Evolutionary conservation across 2,888 invertebrate genomes (phyloP).

Genomic region (Diarsia dahlii): DNA sequence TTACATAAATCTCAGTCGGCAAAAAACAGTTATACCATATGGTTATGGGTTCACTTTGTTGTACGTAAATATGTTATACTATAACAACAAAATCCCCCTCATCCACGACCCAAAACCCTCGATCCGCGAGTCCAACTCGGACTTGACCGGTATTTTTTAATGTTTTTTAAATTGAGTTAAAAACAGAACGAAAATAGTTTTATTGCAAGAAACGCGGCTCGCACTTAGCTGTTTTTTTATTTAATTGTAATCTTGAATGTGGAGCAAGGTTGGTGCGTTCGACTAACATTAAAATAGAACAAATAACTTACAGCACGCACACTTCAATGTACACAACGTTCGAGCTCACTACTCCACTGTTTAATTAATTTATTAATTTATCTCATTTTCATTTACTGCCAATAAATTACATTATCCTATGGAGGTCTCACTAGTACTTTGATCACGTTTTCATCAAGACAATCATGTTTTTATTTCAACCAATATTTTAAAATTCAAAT

Average conservation of each 20-base stretch:
- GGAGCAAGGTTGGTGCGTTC: constrained; percentile 86
- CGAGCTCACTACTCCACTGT: constrained; percentile 68
- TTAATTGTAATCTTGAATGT: constrained; percentile 86
- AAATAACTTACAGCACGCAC: constrained; percentile 84
- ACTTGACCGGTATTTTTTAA: neutral
- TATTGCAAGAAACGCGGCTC: constrained; percentile 53
- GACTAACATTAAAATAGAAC: constrained; percentile 85
- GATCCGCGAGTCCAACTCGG: no score
- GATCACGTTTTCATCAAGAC: constrained; percentile 13
- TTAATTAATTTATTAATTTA: constrained; percentile 59
- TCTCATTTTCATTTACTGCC: constrained; percentile 43
- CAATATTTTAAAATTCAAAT: neutral
- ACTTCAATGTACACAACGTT: constrained; percentile 73
- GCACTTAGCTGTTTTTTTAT: constrained; percentile 73
- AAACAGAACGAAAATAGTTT: constrained; percentile 28
- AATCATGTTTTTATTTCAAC: neutral
- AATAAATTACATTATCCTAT: constrained; percentile 33
- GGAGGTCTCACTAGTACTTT: constrained; percentile 8
- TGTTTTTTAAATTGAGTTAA: neutral
- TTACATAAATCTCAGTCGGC: no score
- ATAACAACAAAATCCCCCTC: no score
- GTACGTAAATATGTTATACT: no score
- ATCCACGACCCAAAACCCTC: no score
- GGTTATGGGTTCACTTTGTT: no score
- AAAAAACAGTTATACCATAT: no score